phyloP scores from a whole-genome alignment of 2,888 invertebrate species.

The Pomacea canaliculata region DNA sequence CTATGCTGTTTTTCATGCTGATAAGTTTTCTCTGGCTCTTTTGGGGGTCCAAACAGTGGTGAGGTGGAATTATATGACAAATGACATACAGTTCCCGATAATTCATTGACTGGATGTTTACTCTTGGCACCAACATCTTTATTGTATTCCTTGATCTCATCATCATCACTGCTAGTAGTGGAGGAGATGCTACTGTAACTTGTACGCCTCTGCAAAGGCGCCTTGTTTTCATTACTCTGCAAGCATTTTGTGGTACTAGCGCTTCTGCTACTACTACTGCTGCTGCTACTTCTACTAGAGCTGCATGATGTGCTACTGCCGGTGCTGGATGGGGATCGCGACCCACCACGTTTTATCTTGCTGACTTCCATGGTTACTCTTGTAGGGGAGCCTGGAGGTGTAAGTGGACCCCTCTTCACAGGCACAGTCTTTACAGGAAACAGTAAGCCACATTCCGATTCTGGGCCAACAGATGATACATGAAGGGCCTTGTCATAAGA shows the following conservation, averaged over 20 bases:
- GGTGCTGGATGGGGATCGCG: slow-evolving; percentile 34
- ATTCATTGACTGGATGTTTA: neutral
- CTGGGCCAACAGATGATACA: too few species aligned
- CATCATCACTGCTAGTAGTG: slow-evolving; percentile 24
- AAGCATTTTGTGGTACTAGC: neutral
- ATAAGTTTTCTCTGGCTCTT: neutral
- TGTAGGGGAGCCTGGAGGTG: slow-evolving; percentile 40
- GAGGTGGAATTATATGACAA: neutral
- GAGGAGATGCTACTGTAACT: slow-evolving; percentile 36
- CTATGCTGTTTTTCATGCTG: neutral
- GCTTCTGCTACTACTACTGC: slow-evolving; percentile 23
- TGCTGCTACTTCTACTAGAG: slow-evolving; percentile 40
- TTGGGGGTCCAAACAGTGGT: slow-evolving; percentile 16
- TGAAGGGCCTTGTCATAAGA: too few species aligned
- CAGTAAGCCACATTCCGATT: too few species aligned
- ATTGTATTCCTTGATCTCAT: slow-evolving; percentile 6
- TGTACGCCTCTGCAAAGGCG: slow-evolving; percentile 40
- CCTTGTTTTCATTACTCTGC: slow-evolving; percentile 39
- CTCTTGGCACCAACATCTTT: neutral
- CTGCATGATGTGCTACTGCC: slow-evolving; percentile 26
- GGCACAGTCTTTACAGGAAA: slow-evolving; percentile 10
- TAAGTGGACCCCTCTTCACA: slow-evolving; percentile 34
- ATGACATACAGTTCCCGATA: neutral
- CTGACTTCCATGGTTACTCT: slow-evolving; percentile 27
- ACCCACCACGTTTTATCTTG: slow-evolving; percentile 30